phyloP scores from a whole-genome alignment of 2,888 invertebrate genomes.

The Lathronympha strigana region DNA sequence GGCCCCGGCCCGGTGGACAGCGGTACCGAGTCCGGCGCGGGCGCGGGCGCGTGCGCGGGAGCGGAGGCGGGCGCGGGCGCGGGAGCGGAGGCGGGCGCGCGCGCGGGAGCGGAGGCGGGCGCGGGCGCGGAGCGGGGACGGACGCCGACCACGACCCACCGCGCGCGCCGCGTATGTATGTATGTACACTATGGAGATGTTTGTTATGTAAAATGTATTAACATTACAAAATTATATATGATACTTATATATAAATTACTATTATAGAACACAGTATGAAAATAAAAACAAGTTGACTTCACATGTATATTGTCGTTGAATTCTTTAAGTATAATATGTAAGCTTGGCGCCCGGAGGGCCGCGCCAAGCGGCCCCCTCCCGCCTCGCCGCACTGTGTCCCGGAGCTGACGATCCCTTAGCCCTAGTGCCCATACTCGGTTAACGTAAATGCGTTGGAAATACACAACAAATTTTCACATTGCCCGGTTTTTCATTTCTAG shows the following conservation, averaged over 20 bases:
- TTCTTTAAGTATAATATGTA: slow-evolving; percentile 75
- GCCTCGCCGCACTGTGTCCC: slow-evolving; percentile 53
- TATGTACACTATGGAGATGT: slow-evolving; percentile 81
- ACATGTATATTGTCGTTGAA: slow-evolving; percentile 70
- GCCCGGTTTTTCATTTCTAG: slow-evolving; percentile 74
- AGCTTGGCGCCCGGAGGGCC: slow-evolving; percentile 58
- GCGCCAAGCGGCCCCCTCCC: slow-evolving; percentile 47
- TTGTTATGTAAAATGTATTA: slow-evolving; percentile 84
- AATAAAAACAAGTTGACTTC: slow-evolving; percentile 81
- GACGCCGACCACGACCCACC: slow-evolving; percentile 63
- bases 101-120: slow-evolving; percentile 38
- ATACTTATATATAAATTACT: slow-evolving; percentile 83
- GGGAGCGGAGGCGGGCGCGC: slow-evolving; percentile 58
- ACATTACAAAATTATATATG: slow-evolving; percentile 84
- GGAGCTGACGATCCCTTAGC: slow-evolving; percentile 56
- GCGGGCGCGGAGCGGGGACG: slow-evolving; percentile 60
- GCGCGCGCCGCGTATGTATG: slow-evolving; percentile 68
- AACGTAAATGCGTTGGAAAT: slow-evolving; percentile 73
- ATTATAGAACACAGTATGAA: slow-evolving; percentile 84
- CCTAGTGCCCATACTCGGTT: slow-evolving; percentile 63
- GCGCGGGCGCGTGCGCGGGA: background rate
- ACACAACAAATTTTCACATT: slow-evolving; percentile 78
- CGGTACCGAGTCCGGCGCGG: background rate
- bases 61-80: too few species aligned
- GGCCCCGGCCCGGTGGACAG: background rate